phyloP scores from a whole-genome alignment of 2,888 invertebrate genomes.

The Lepidonotus clava region DNA sequence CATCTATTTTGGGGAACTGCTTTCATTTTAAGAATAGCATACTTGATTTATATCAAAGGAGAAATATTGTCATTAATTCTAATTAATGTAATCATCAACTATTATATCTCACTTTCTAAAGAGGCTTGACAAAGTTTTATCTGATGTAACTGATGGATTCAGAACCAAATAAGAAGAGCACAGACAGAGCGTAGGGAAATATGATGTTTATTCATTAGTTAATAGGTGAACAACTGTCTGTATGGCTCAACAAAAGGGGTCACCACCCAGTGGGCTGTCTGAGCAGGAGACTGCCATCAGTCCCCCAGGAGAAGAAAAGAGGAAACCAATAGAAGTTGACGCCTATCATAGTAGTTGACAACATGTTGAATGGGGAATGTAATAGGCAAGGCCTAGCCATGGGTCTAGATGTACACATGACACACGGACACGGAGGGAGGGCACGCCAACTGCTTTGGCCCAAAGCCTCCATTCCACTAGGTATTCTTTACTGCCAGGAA shows the following conservation, averaged over 20 bases:
- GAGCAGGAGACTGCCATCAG: not conserved
- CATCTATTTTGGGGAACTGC: too few species aligned
- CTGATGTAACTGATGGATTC: not conserved
- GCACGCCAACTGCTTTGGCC: not conserved
- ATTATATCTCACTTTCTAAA: too few species aligned
- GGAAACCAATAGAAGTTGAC: slow-evolving; percentile 4
- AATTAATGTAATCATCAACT: too few species aligned
- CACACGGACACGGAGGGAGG: not conserved
- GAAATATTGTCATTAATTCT: too few species aligned
- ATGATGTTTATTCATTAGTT: slow-evolving; percentile 47
- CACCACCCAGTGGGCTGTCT: not conserved
- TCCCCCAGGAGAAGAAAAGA: not conserved
- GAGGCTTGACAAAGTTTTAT: too few species aligned
- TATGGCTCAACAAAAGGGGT: slow-evolving; percentile 23
- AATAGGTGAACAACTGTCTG: slow-evolving; percentile 34
- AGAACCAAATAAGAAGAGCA: not conserved
- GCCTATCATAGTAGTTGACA: not conserved
- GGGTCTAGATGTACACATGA: not conserved
- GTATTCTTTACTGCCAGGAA: not conserved
- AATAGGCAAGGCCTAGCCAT: not conserved
- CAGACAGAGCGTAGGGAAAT: not conserved
- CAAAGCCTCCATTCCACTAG: not conserved
- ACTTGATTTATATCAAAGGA: too few species aligned
- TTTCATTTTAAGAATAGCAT: too few species aligned
- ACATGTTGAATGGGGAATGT: not conserved